Evolutionary conservation across 2,888 invertebrate species (phyloP), one percentile per base, ranked within the genome.

Genomic region (Gibbula magus): DNA sequence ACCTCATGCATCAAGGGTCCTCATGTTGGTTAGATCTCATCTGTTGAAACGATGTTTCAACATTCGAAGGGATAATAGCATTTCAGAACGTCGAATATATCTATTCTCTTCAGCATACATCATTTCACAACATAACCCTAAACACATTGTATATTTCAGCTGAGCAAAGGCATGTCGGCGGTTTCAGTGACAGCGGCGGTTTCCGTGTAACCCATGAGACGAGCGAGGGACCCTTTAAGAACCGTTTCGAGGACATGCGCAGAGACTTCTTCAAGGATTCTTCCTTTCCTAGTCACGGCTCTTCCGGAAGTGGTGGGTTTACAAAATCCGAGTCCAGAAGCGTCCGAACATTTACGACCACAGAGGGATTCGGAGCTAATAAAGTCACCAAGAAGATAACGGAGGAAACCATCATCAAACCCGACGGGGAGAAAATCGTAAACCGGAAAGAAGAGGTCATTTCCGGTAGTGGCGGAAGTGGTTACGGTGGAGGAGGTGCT

Each of bases 391-490:
- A 89, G 81, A 90, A 89, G 3, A 83, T 91, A 7, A 88, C 88
- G n/a, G 91, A 90, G 73, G 91, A 91, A 61, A 91, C 89, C 5
- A 86, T 87, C n/a, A 86, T 86, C 8, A 85, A 85, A 78, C 85
- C 90, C 0, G 88, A 90, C 77, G 91, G 91, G 5, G 84, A 86
- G 74, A 89, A 88, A 76, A 86, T 85, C 56, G 88, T 86, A 51
- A 87, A 86, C n/a, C 87, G 85, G 54, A 86, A 83, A 76, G 89
- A 90, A 75, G 88, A 87, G 16, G 81, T 86, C 16, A 86, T 84
- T n/a, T 84, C 83, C 1, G 85, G 84, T 25, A 85, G 84, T 8
- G 67, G 78, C 22, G 78, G 81, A 18, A 73, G 51, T 25, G 22
- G 51, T 35, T 53, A 52, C 22, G 75, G 29, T n/a, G 22, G 53